Base-by-base conservation (phyloP, 2,113 vertebrate genomes). In the Salvator merianae region DNA sequence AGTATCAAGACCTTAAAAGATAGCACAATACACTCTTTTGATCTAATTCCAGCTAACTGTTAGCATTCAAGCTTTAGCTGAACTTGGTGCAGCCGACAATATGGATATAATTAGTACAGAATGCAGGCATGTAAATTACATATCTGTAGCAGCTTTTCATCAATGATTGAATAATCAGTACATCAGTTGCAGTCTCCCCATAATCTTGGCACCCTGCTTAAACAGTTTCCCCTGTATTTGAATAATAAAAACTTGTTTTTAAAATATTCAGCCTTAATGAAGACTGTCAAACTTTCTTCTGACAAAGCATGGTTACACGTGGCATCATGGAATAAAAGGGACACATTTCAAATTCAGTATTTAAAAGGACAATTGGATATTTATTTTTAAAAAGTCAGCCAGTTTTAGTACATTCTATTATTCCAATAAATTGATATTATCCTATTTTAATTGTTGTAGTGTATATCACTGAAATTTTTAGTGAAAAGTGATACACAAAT, bases 61-160 rank as follows among this genome's bases (percentile, higher is more conserved):
- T 12, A 70, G 36, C 0, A 0, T 73, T 30, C 53, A 76, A 12
- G 86, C 40, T 81, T 92, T 71, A 80, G 79, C 81, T 90, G 89
- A n/a, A 8, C 82, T 79, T 86, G 82, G 75, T 90, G 89, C 83
- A 88, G 50, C 79, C 83, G 82, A 0, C 72, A 84, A 62, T 79
- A 83, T 72, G 26, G 85, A 72, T 78, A 77, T 78, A 72, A 78
- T 77, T 70, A 72, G 20, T 50, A 50, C 4, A 36, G 26, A 86
- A 62, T 65, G 38, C n/a, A 22, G 88, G 85, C 91, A 85, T 86
- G 89, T 91, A 88, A 79, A 92, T 88, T 88, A 66, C 9, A 86
- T 85, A 91, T 88, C 93, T 91, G 77, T 0, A 72, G 88, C 78
- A 88, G 91, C 62, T 32, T 87, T 93, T 91, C 87, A 84, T 91